Percentiles rank a stretch among this genome's conserved stretches.
phyloP scores from a whole-genome alignment of 2,113 vertebrate species.

The Nannospalax galili region DNA sequence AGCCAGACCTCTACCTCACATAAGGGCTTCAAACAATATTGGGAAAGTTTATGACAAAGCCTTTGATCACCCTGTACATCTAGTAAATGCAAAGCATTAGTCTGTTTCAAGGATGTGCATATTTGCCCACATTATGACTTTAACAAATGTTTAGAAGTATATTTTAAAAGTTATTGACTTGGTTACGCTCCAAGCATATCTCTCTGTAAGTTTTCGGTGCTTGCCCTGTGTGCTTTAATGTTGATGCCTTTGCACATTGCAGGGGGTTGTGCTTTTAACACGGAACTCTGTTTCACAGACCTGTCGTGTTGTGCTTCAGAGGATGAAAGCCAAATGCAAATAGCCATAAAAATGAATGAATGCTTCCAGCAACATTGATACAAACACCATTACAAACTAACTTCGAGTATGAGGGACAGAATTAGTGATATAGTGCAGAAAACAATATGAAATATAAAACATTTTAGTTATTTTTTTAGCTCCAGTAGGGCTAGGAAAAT shows the following conservation, averaged over 20 bases:
- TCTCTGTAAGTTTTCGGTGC: conserved; percentile 20
- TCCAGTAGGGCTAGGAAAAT: background rate
- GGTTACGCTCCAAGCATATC: conserved; percentile 61
- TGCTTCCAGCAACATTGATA: background rate
- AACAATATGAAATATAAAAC: background rate
- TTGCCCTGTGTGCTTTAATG: background rate
- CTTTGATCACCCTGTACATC: conserved; percentile 72
- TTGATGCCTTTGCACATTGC: background rate
- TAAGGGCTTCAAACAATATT: conserved; percentile 37
- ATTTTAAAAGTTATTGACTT: conserved; percentile 66
- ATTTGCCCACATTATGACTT: conserved; percentile 58
- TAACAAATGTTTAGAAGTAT: conserved; percentile 67
- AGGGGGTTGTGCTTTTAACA: background rate
- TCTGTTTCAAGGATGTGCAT: conserved; percentile 56
- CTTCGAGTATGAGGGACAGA: background rate
- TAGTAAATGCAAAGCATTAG: conserved; percentile 57
- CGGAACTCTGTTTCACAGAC: background rate
- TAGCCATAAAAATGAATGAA: conserved; percentile 50
- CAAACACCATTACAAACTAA: background rate
- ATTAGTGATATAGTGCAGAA: background rate
- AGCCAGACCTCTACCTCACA: conserved; percentile 54
- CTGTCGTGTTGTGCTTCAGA: conserved; percentile 7
- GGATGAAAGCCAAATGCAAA: conserved; percentile 55
- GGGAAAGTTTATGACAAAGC: conserved; percentile 40
- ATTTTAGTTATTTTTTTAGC: background rate